phyloP scores from a whole-genome alignment of 1,140 invertebrate genomes.

The Bombus sibiricus region DNA sequence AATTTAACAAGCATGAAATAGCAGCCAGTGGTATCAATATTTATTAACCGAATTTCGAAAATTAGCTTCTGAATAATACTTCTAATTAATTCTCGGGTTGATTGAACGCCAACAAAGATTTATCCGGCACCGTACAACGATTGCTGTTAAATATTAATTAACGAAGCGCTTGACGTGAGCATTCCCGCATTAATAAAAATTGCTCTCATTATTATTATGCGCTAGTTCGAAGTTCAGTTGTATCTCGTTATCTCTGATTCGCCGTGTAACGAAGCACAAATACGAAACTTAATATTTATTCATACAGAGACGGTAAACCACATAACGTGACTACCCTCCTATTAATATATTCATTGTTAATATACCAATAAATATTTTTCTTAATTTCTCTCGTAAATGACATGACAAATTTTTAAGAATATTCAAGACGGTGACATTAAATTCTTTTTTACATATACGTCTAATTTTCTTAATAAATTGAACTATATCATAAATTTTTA shows the following conservation, averaged over 20 bases:
- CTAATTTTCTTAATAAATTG: neutral
- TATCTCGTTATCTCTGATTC: too few relatives aligned
- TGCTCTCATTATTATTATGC: neutral
- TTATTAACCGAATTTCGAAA: too few relatives aligned
- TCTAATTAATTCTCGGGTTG: neutral
- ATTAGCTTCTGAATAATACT: too few relatives aligned
- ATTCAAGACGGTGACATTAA: neutral
- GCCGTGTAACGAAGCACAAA: too few relatives aligned
- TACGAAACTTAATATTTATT: too few relatives aligned
- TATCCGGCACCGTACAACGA: neutral
- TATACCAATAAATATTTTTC: too few relatives aligned
- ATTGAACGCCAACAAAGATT: neutral
- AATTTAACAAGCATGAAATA: neutral
- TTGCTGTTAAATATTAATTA: constrained; percentile 6
- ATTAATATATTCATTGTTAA: too few relatives aligned
- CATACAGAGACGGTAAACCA: too few relatives aligned
- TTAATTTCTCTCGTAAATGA: neutral
- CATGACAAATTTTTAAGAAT: neutral
- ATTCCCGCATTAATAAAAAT: neutral
- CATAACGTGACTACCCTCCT: too few relatives aligned
- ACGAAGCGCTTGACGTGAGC: too few relatives aligned
- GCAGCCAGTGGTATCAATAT: neutral
- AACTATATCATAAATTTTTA: neutral
- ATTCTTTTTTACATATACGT: too few relatives aligned
- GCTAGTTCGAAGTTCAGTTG: neutral